These are phyloP conservation scores for Drosophila fulvimacula DNA, from an alignment of 2,888 invertebrate genomes.

Conservation along the genomic window DNA sequence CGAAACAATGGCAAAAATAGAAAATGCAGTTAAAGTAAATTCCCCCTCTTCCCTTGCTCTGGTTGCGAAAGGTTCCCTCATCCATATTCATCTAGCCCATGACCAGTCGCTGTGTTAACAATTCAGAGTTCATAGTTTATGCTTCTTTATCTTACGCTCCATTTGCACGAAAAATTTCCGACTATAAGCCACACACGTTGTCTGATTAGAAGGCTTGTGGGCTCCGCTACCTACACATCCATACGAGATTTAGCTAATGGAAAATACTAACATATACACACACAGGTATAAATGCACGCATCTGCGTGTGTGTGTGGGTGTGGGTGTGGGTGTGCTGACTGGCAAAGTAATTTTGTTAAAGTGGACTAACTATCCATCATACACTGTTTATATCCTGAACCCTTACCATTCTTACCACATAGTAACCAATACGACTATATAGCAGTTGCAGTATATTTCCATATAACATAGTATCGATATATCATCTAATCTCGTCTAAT, in stretches of 20 bases:
- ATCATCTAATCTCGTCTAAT: too few species aligned
- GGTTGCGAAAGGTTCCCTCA: neutral
- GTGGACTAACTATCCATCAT: constrained; percentile 34
- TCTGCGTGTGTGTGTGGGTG: neutral
- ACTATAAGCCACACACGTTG: constrained; percentile 40
- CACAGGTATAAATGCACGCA: neutral
- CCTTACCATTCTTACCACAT: too few species aligned
- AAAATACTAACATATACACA: constrained; percentile 1
- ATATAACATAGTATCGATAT: neutral
- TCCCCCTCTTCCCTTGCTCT: neutral
- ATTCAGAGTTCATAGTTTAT: constrained; percentile 26
- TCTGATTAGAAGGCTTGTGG: constrained; percentile 30
- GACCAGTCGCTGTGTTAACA: constrained; percentile 1
- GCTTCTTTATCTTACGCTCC: constrained; percentile 39
- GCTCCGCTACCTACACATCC: constrained; percentile 2
- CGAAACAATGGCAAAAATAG: constrained; percentile 5
- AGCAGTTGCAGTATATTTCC: too few species aligned
- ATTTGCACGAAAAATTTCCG: constrained; percentile 51
- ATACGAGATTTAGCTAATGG: constrained; percentile 29
- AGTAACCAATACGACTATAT: neutral
- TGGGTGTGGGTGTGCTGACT: neutral
- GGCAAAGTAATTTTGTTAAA: constrained; percentile 29
- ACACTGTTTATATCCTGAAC: neutral
- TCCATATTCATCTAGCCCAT: constrained; percentile 9
- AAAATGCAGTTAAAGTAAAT: constrained; percentile 1